Conservation (phyloP, 2,113 vertebrate species). For the Caranx melampygus region DNA sequence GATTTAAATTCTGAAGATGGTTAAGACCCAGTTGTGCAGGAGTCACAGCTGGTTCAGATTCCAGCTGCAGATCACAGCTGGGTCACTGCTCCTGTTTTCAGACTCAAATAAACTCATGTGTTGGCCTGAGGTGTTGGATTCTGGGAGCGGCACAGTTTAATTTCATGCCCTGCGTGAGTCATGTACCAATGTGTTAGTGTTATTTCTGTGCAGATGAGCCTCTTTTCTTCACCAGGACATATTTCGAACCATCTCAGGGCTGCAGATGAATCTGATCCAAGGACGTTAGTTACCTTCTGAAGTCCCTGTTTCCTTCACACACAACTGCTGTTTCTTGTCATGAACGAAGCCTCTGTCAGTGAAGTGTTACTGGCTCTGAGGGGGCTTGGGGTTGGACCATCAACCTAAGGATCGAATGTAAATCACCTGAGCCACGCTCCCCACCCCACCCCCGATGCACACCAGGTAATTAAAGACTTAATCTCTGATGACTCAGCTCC, state of each 20-base stretch:
- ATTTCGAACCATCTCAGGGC: constrained; percentile 14
- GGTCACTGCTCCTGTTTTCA: constrained; percentile 48
- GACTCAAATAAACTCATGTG: constrained; percentile 38
- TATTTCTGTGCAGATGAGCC: constrained; percentile 31
- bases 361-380: not conserved
- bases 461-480: not conserved
- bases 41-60: constrained; percentile 24
- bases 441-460: not conserved
- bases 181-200: constrained; percentile 51
- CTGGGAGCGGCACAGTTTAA: constrained; percentile 53
- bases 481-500: too few species aligned
- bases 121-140: constrained; percentile 52
- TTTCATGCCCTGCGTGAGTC: constrained; percentile 66
- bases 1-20: constrained; percentile 7
- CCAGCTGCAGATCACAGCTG: constrained; percentile 54
- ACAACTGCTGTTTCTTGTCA: not conserved
- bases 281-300: not conserved
- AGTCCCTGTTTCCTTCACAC: not conserved
- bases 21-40: constrained; percentile 10
- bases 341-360: not conserved
- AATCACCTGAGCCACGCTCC: too few species aligned
- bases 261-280: constrained; percentile 12
- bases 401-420: too few species aligned
- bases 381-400: too few species aligned
- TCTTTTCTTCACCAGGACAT: constrained; percentile 8